Conservation (phyloP, 2,797 vertebrate species). For the Pantherophis vulpinus region DNA sequence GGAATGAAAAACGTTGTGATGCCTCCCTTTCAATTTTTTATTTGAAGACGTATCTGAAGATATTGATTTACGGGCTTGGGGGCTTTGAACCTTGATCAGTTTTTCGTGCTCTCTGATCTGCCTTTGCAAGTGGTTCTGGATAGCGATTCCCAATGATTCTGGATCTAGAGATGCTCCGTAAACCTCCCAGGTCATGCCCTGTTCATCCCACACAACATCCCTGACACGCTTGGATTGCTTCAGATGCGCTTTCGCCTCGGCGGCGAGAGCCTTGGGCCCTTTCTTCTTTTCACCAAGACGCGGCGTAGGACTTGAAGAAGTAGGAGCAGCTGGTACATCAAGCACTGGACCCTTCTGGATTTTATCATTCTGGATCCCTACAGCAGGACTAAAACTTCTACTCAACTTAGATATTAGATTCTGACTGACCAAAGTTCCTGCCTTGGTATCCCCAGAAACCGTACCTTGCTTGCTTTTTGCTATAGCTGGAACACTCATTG, state of each 20-base stretch:
- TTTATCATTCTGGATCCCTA: conserved; percentile 51
- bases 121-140: conserved; percentile 96
- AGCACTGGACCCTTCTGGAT: conserved; percentile 51
- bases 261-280: conserved; percentile 43
- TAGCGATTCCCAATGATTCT: conserved; percentile 92
- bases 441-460: neutral
- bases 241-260: conserved; percentile 57
- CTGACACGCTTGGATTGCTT: conserved; percentile 77
- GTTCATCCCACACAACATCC: conserved; percentile 96
- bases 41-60: conserved; percentile 76
- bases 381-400: conserved; percentile 37
- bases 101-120: conserved; percentile 96
- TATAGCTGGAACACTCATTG: neutral
- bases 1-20: conserved; percentile 87
- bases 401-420: conserved; percentile 41
- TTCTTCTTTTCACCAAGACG: conserved; percentile 65
- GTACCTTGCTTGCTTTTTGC: conserved; percentile 48
- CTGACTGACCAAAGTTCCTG: conserved; percentile 22
- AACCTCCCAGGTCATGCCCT: conserved; percentile 99
- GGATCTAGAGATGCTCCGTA: conserved; percentile 95
- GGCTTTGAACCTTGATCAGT: conserved; percentile 77
- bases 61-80: conserved; percentile 83
- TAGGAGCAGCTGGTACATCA: conserved; percentile 37
- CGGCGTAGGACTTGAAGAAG: conserved; percentile 56
- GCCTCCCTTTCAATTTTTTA: conserved; percentile 88